Base-by-base conservation (phyloP, 1,140 invertebrate genomes). In the Trichogramma pretiosum region DNA sequence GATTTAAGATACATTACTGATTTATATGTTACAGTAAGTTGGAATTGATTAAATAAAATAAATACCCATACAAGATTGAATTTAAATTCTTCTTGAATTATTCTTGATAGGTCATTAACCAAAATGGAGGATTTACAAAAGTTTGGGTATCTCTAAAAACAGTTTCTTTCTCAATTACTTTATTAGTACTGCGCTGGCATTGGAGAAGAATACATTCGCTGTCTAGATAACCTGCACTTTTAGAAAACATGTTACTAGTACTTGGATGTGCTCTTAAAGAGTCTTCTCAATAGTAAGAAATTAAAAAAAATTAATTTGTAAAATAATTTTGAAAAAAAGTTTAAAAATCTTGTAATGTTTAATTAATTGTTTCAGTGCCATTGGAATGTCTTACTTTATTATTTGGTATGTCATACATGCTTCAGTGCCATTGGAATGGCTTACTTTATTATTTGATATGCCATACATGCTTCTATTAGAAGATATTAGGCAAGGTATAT, bases 121-220 rank as follows among this genome's bases (percentile, higher is more conserved):
- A 97, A 73, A 99, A 98, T 75, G 96, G 95, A 37, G 97, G 97
- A n/a, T 99, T 99, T 70, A 99, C 95, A 2, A 87, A 89, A 72
- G 88, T 99, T 22, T 99, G 95, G 94, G 70, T 99, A 8, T 84
- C 85, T n/a, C 70, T 99, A 24, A 99, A 99, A 74, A 93, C 89
- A 0, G 63, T 90, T 28, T 90, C 96, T 63, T 97, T 95, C 56
- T 93, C 95, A 1, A 76, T 91, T 47, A 83, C 98, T 18, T 62
- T 97, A 23, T 77, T 71, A 14, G 84, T 92, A 42, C 80, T 97
- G 59, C 62, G 86, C 48, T 99, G 96, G 96, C 98, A 93, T 63
- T 97, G 92, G 89, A 79, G 83, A 42, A 78, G 96, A 57, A 89
- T 99, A 17, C 77, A 83, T 52, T 77, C 86, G 60, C 73, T 98